phyloP scores from a whole-genome alignment of 2,113 vertebrate species.

The Percopsis transmontana region DNA sequence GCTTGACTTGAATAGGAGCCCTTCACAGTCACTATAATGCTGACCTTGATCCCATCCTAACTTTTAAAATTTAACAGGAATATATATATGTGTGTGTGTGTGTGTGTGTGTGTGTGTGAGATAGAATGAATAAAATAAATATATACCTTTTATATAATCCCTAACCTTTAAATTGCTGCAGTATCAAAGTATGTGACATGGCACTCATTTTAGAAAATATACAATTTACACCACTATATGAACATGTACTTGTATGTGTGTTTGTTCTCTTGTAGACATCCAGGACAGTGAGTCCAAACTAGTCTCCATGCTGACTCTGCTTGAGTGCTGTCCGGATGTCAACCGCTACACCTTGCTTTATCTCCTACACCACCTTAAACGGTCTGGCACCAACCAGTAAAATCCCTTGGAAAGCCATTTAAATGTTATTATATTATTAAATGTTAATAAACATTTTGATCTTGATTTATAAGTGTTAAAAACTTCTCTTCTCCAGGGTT shows the following conservation, averaged over 20 bases:
- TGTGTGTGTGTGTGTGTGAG: no score
- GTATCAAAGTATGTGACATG: no score
- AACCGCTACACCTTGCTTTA: conserved; percentile 77
- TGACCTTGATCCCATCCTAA: no score
- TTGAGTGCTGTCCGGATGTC: conserved; percentile 65
- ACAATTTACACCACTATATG: not conserved
- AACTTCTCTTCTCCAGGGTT: conserved; percentile 51
- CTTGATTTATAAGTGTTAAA: not conserved
- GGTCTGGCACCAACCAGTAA: conserved; percentile 46
- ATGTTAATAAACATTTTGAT: not conserved
- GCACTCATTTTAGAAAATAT: no score
- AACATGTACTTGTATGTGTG: not conserved
- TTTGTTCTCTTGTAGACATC: conserved; percentile 52
- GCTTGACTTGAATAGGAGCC: no score
- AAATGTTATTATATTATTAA: not conserved
- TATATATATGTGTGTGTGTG: no score
- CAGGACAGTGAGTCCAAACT: conserved; percentile 55
- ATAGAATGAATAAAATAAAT: no score
- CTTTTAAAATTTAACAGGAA: no score
- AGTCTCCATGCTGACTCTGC: conserved; percentile 61
- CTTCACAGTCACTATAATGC: no score
- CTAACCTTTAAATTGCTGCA: no score
- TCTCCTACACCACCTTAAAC: conserved; percentile 74
- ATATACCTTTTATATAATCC: no score
- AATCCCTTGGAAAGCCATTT: no score